These are phyloP conservation scores for Anomalospiza imberbis DNA, from an alignment of 2,797 vertebrate species.

Conservation along the genomic window DNA sequence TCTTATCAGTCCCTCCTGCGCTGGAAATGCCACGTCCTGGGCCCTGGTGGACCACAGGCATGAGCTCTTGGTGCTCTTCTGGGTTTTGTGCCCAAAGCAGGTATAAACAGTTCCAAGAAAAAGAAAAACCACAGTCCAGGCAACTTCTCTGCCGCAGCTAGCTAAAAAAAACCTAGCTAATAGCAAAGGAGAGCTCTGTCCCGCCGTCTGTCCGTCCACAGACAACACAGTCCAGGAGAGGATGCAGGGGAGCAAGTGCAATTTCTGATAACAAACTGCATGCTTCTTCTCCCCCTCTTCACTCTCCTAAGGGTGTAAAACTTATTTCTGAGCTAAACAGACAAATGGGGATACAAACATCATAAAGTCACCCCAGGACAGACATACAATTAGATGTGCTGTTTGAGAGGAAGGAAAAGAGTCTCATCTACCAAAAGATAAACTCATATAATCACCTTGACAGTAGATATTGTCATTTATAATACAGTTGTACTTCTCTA, in stretches of 20 bases:
- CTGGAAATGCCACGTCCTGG: neutral
- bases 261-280: neutral
- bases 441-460: neutral
- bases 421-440: neutral
- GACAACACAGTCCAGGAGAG: neutral
- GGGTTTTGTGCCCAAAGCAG: neutral
- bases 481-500: neutral
- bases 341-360: neutral
- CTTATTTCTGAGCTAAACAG: neutral
- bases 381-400: neutral
- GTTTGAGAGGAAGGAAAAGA: neutral
- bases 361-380: neutral
- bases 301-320: neutral
- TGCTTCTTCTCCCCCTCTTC: rapidly evolving
- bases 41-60: neutral
- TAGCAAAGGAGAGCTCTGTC: neutral
- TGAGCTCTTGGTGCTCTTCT: neutral
- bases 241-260: rapidly evolving
- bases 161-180: neutral
- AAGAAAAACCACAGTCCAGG: neutral
- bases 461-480: neutral
- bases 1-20: neutral
- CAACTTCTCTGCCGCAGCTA: neutral
- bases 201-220: neutral
- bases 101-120: neutral